Conservation (phyloP, 1,140 invertebrate genomes). For the Hormaphis cornu region DNA sequence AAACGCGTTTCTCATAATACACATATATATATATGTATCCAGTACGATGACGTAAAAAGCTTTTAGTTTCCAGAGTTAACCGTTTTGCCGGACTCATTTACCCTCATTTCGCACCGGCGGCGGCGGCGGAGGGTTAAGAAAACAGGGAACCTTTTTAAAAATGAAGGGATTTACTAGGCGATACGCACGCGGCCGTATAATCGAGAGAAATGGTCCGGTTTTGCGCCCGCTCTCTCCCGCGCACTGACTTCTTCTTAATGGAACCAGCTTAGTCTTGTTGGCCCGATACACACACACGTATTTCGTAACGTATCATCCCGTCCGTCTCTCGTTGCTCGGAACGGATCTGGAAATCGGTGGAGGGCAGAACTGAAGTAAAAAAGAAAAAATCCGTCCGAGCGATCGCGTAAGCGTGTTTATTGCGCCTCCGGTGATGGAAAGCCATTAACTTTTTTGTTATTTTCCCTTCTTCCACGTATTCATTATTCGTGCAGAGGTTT, state of each 20-base stretch:
- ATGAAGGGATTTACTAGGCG: conserved; percentile 30
- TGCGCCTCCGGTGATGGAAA: no score
- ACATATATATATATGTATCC: no score
- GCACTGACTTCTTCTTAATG: conserved; percentile 30
- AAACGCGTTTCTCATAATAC: conserved; percentile 29
- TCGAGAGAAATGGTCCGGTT: conserved; percentile 32
- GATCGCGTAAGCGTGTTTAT: no score
- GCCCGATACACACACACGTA: background rate
- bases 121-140: background rate
- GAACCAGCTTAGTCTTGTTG: conserved; percentile 31
- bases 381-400: no score
- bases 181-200: conserved; percentile 23
- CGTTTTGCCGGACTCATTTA: conserved; percentile 32
- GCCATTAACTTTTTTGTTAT: no score
- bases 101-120: conserved; percentile 7
- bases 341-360: no score
- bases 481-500: no score
- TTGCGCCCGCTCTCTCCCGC: background rate
- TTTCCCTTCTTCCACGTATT: no score
- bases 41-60: conserved; percentile 25
- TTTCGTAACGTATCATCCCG: no score
- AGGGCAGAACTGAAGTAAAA: no score
- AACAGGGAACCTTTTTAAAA: conserved; percentile 31
- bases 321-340: no score
- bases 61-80: conserved; percentile 26